Evolutionary conservation across 2,113 vertebrate genomes (phyloP).

Genomic region (Psophia crepitans): DNA sequence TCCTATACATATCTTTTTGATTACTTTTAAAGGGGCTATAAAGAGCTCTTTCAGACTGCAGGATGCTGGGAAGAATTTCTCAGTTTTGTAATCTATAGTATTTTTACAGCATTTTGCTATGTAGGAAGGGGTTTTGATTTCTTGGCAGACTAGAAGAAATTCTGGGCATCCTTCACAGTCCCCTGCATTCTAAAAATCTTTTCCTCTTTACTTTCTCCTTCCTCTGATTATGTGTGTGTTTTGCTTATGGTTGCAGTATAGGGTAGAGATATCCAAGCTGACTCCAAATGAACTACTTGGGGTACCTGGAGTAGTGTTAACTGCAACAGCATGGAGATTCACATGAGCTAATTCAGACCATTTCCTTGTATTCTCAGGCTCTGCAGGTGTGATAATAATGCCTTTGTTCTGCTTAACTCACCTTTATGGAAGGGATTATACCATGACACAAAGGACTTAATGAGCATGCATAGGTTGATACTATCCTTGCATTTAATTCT

Average conservation of each 20-base stretch:
- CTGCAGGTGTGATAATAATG: background rate
- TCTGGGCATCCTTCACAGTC: background rate
- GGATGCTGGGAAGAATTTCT: background rate
- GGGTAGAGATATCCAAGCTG: background rate
- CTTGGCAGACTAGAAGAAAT: background rate
- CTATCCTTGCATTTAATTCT: background rate
- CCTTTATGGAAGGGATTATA: background rate
- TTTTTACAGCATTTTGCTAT: background rate
- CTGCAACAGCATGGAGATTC: background rate
- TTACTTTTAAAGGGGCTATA: background rate
- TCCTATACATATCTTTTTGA: background rate
- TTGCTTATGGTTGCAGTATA: background rate
- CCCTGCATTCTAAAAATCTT: background rate
- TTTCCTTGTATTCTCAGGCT: background rate
- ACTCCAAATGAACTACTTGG: background rate
- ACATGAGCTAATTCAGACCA: background rate
- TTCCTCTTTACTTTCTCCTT: background rate
- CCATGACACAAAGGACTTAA: background rate
- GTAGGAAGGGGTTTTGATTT: background rate
- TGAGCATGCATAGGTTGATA: background rate
- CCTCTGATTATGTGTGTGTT: background rate
- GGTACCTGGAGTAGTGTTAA: background rate
- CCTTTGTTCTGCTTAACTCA: background rate
- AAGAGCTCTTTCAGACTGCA: background rate
- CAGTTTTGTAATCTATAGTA: background rate